These are phyloP conservation scores for Coluber constrictor DNA, from an alignment of 2,797 vertebrate species.

Conservation along the genomic window DNA sequence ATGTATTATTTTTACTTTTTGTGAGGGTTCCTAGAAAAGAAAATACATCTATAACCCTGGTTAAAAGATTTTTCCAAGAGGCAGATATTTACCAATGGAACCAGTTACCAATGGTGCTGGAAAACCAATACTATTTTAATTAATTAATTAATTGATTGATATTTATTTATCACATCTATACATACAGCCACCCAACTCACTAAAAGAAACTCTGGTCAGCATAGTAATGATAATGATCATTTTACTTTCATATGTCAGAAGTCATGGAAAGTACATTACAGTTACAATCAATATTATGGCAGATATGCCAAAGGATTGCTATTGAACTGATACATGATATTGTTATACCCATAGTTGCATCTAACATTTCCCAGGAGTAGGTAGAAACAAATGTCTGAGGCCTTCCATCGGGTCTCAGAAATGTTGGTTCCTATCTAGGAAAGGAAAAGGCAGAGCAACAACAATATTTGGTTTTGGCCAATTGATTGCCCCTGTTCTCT, in stretches of 20 bases:
- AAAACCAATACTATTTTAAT: neutral
- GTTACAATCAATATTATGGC: neutral
- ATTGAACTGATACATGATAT: neutral
- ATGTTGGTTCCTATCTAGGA: neutral
- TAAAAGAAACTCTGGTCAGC: neutral
- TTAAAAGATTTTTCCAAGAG: neutral
- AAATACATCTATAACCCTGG: neutral
- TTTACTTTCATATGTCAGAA: neutral
- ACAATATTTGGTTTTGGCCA: neutral
- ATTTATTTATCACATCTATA: neutral
- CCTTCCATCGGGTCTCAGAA: neutral
- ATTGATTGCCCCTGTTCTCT: neutral
- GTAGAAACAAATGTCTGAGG: neutral
- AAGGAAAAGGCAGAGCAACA: neutral
- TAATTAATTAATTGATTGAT: neutral
- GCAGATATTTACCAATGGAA: neutral
- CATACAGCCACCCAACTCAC: neutral
- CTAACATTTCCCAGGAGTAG: neutral
- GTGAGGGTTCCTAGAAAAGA: neutral
- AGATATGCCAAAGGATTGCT: neutral
- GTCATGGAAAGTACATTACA: neutral
- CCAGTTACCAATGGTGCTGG: neutral
- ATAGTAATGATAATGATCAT: neutral
- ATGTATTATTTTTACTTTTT: neutral
- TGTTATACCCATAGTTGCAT: neutral